Conservation (phyloP, 1,140 invertebrate species). For the Lutraria rhynchaena region DNA sequence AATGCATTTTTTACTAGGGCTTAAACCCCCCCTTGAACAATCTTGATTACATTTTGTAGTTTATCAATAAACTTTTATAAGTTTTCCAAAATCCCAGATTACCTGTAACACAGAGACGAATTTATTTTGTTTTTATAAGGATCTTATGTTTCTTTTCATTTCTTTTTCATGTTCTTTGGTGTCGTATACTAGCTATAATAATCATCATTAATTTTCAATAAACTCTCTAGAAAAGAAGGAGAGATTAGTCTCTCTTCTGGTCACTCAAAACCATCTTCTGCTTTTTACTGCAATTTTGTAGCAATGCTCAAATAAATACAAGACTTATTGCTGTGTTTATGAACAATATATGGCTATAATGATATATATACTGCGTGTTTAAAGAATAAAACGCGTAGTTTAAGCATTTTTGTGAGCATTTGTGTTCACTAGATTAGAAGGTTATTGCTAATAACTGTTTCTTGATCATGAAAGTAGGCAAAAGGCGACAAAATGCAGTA, state of each 20-base stretch:
- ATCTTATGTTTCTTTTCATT: slow-evolving; percentile 56
- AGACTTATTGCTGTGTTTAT: slow-evolving; percentile 41
- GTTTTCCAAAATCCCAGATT: not conserved
- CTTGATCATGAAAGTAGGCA: slow-evolving; percentile 18
- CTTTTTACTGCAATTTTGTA: slow-evolving; percentile 40
- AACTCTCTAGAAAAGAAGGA: slow-evolving; percentile 36
- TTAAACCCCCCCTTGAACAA: no score
- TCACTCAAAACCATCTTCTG: slow-evolving; percentile 10
- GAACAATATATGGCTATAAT: slow-evolving; percentile 31
- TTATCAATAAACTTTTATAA: no score
- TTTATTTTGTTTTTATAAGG: slow-evolving; percentile 55
- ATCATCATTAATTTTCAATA: slow-evolving; percentile 62
- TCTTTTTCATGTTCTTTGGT: slow-evolving; percentile 25
- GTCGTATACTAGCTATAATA: slow-evolving; percentile 52
- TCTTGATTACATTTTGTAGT: no score
- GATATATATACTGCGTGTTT: slow-evolving; percentile 36
- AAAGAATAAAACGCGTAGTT: slow-evolving; percentile 38
- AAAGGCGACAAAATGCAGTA: slow-evolving; percentile 2
- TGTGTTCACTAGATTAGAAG: slow-evolving; percentile 3
- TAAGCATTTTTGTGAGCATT: slow-evolving; percentile 28
- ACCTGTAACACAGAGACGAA: not conserved
- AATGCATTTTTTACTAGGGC: no score
- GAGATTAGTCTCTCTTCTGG: slow-evolving; percentile 22
- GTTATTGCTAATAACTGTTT: slow-evolving; percentile 38
- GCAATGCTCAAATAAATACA: slow-evolving; percentile 38